Evolutionary conservation across 2,797 vertebrate genomes (phyloP).

Genomic region (Pampus argenteus): DNA sequence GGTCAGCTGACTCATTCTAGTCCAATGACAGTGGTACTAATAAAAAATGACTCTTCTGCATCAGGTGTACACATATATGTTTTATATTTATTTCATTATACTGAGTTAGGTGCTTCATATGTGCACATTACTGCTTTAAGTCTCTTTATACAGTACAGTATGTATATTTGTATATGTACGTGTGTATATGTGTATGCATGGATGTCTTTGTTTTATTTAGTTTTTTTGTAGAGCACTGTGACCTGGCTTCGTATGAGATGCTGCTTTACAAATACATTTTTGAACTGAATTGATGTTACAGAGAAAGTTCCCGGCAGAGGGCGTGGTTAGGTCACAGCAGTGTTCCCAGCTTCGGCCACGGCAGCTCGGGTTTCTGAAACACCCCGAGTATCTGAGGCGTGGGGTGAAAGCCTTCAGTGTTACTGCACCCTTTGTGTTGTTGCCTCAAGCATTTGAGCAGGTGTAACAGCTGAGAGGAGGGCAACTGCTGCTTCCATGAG

Average conservation of each 20-base stretch:
- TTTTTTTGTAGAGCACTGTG: too few relatives aligned
- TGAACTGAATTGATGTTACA: neutral
- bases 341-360: conserved; percentile 3
- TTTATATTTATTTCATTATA: too few relatives aligned
- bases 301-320: conserved; percentile 45
- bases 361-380: conserved; percentile 64
- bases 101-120: too few relatives aligned
- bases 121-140: neutral
- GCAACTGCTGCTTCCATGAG: conserved; percentile 58
- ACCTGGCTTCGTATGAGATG: too few relatives aligned
- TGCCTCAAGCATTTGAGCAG: conserved; percentile 71
- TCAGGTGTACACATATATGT: too few relatives aligned
- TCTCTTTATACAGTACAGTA: too few relatives aligned
- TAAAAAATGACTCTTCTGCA: neutral
- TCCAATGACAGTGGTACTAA: conserved; percentile 11
- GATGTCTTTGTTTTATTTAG: too few relatives aligned
- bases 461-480: conserved; percentile 81
- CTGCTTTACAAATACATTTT: too few relatives aligned
- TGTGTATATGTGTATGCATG: too few relatives aligned
- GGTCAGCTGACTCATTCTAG: conserved; percentile 23
- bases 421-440: conserved; percentile 79
- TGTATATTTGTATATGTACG: too few relatives aligned
- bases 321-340: conserved; percentile 27
- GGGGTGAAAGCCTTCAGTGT: conserved; percentile 53
- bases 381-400: conserved; percentile 74